A percentile compares a stretch with the other conserved stretches of the same genome.
Conservation (phyloP, 1,140 invertebrate species). For the Euura lappo region DNA sequence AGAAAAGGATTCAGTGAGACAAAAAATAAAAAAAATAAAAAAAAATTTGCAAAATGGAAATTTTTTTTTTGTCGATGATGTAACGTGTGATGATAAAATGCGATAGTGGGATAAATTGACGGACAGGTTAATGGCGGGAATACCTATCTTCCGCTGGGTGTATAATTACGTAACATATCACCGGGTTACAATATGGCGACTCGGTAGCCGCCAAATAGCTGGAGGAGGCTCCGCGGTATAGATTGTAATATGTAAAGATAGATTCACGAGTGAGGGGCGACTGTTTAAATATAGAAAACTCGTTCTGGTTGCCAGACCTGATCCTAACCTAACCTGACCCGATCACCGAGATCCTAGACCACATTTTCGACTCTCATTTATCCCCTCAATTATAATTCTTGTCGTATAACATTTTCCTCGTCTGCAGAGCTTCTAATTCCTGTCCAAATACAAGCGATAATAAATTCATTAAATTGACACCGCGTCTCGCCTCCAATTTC, state of each 20-base stretch:
- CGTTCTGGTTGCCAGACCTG: slow-evolving; percentile 57
- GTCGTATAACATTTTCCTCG: too few relatives aligned
- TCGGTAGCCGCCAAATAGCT: slow-evolving; percentile 19
- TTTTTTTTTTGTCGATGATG: neutral
- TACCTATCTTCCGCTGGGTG: neutral
- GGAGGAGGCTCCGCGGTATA: slow-evolving; percentile 47
- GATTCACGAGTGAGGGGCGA: slow-evolving; percentile 57
- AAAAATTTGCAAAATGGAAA: neutral
- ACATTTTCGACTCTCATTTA: neutral
- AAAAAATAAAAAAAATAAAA: neutral
- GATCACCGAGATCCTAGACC: slow-evolving; percentile 1
- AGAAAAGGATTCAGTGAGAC: too few relatives aligned
- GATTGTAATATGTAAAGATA: slow-evolving; percentile 62
- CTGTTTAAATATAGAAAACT: slow-evolving; percentile 60
- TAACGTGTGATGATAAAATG: neutral
- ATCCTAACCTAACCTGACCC: slow-evolving; percentile 31
- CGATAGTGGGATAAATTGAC: neutral
- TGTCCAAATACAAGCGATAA: too few relatives aligned
- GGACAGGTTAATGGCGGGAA: slow-evolving; percentile 26
- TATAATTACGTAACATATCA: neutral
- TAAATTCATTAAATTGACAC: too few relatives aligned
- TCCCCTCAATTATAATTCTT: too few relatives aligned
- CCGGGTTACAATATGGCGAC: neutral
- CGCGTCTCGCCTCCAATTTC: too few relatives aligned
- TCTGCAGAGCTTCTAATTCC: too few relatives aligned